Conservation (phyloP, 2,888 invertebrate species). For the Sabatieria punctata region DNA sequence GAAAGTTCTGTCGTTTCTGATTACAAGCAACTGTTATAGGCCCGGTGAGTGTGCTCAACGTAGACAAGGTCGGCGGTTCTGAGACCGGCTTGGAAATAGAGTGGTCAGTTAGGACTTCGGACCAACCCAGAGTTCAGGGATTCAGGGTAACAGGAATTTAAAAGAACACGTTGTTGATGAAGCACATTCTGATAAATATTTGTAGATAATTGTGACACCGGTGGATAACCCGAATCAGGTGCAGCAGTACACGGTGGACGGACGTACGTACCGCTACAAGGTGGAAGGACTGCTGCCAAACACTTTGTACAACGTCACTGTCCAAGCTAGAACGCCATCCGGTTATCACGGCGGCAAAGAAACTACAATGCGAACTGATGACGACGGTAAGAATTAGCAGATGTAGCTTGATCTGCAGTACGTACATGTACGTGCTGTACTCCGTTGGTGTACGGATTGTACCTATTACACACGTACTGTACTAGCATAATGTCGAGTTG, state of each 20-base stretch:
- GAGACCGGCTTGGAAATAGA: slow-evolving; percentile 20
- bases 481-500: too few species aligned
- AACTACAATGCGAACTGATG: slow-evolving; percentile 5
- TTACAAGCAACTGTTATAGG: slow-evolving; percentile 6
- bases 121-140: slow-evolving; percentile 21
- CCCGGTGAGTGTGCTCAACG: slow-evolving; percentile 21
- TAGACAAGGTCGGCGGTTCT: slow-evolving; percentile 21
- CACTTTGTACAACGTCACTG: slow-evolving; percentile 28
- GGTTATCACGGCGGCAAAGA: slow-evolving; percentile 7
- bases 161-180: too few species aligned
- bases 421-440: too few species aligned
- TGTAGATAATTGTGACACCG: not conserved
- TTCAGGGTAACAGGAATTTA: slow-evolving; percentile 24
- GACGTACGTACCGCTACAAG: slow-evolving; percentile 24
- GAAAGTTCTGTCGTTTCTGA: not conserved
- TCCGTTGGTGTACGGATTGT: too few species aligned
- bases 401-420: too few species aligned
- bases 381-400: slow-evolving; percentile 4
- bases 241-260: slow-evolving; percentile 23
- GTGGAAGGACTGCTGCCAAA: slow-evolving; percentile 26
- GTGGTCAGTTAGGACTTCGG: slow-evolving; percentile 24
- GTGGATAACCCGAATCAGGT: not conserved
- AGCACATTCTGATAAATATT: too few species aligned
- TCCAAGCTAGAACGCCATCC: slow-evolving; percentile 9
- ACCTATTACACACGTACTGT: too few species aligned